Percentiles rank a stretch among this genome's conserved stretches.
Conservation (phyloP, 2,797 vertebrate species). For the Trachurus trachurus region DNA sequence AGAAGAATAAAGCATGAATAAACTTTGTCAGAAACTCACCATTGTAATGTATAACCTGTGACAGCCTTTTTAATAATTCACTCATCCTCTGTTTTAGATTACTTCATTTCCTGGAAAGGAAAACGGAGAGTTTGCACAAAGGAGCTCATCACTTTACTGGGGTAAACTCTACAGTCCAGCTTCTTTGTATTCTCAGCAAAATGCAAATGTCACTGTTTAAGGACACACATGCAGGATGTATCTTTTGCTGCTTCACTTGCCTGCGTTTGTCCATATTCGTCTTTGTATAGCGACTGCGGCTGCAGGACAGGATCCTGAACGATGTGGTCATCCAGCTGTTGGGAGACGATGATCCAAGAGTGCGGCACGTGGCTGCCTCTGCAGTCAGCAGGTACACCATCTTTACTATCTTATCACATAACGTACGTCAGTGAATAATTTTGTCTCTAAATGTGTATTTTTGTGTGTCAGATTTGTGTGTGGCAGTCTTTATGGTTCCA, state of each 20-base stretch:
- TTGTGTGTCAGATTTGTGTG: constrained; percentile 35
- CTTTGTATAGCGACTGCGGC: constrained; percentile 86
- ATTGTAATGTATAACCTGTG: neutral
- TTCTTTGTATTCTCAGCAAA: neutral
- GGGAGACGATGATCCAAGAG: constrained; percentile 96
- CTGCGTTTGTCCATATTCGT: neutral
- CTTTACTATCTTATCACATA: neutral
- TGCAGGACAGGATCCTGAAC: constrained; percentile 93
- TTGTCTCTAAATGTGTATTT: neutral
- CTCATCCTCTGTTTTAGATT: constrained; percentile 81
- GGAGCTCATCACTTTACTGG: constrained; percentile 95
- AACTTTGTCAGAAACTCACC: neutral
- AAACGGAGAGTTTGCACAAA: constrained; percentile 90
- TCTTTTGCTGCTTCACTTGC: neutral
- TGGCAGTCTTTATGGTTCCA: constrained; percentile 72
- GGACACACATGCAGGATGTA: neutral
- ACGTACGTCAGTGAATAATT: constrained; percentile 76
- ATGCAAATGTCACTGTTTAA: neutral
- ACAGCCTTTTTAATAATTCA: neutral
- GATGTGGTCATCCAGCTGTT: constrained; percentile 91
- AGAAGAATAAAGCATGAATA: neutral
- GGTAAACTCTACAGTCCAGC: constrained; percentile 79
- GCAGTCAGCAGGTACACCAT: constrained; percentile 88
- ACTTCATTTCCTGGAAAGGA: constrained; percentile 93
- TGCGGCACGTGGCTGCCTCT: constrained; percentile 92